These are phyloP conservation scores for Xestia rhomboidea DNA, from an alignment of 2,888 invertebrate genomes.

Conservation along the genomic window DNA sequence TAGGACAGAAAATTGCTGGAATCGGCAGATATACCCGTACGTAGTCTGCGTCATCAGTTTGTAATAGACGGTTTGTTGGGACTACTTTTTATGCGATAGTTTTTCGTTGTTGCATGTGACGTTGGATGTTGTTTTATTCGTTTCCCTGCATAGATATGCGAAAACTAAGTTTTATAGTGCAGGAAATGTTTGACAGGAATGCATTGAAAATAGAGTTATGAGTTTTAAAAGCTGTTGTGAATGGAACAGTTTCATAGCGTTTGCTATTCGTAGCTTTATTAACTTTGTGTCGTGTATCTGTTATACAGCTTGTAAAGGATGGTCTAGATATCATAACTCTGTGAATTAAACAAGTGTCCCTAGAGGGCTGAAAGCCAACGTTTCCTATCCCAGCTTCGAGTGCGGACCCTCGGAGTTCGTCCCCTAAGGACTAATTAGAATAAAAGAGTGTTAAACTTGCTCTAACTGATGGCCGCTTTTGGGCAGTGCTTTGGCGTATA, in stretches of 20 bases:
- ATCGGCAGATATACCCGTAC: slow-evolving; percentile 61
- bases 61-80: slow-evolving; percentile 43
- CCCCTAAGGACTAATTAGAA: slow-evolving; percentile 85
- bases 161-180: slow-evolving; percentile 23
- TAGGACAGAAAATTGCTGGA: slow-evolving; percentile 66
- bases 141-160: slow-evolving; percentile 25
- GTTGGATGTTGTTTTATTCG: slow-evolving; percentile 52
- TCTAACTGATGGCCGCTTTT: slow-evolving; percentile 80
- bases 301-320: slow-evolving; percentile 51
- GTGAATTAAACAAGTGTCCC: slow-evolving; percentile 79
- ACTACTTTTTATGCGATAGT: slow-evolving; percentile 45
- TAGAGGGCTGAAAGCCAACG: slow-evolving; percentile 69
- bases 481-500: slow-evolving; percentile 72
- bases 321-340: slow-evolving; percentile 70
- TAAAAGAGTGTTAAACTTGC: slow-evolving; percentile 87
- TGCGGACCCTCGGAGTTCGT: slow-evolving; percentile 75
- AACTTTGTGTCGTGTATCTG: slow-evolving; percentile 16
- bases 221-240: slow-evolving; percentile 30
- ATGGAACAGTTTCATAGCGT: not conserved
- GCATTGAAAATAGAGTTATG: slow-evolving; percentile 26
- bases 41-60: slow-evolving; percentile 57
- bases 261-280: not conserved
- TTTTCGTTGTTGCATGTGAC: slow-evolving; percentile 45
- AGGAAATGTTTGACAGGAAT: slow-evolving; percentile 18
- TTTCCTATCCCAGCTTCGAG: slow-evolving; percentile 73